Evolutionary conservation across 2,113 vertebrate species (phyloP).

Genomic region (Nesoenas mayeri): DNA sequence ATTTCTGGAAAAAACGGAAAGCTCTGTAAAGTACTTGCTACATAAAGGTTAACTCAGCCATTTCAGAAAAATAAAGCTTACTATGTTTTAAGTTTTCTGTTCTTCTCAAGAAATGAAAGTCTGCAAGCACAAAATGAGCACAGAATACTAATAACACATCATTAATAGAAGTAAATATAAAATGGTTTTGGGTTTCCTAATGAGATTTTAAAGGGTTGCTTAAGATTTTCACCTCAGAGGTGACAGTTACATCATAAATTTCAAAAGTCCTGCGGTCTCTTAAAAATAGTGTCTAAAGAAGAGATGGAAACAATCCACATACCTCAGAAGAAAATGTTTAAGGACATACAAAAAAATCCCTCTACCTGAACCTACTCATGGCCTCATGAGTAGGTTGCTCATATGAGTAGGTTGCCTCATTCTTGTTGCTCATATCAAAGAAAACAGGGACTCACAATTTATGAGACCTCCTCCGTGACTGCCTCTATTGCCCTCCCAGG

Average conservation of each 20-base stretch:
- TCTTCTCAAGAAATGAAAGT: not conserved
- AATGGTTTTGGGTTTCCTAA: not conserved
- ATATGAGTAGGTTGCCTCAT: not conserved
- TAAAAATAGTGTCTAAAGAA: not conserved
- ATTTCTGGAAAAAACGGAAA: not conserved
- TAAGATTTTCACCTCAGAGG: not conserved
- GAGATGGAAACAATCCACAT: not conserved
- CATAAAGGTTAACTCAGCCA: not conserved
- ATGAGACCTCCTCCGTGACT: not conserved
- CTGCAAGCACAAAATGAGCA: not conserved
- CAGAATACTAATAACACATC: not conserved
- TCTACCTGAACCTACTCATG: not conserved
- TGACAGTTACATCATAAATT: not conserved
- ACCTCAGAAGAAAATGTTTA: not conserved
- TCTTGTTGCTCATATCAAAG: not conserved
- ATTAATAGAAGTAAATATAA: not conserved
- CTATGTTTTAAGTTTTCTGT: not conserved
- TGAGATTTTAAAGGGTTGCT: not conserved
- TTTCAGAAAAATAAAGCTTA: not conserved
- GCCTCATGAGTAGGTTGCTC: not conserved
- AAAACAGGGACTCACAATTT: not conserved
- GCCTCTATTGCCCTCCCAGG: not conserved
- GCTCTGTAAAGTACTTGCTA: not conserved
- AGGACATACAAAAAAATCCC: not conserved
- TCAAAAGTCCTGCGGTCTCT: not conserved